These are phyloP conservation scores for Tipula unca DNA, from an alignment of 2,888 invertebrate genomes.

Conservation along the genomic window DNA sequence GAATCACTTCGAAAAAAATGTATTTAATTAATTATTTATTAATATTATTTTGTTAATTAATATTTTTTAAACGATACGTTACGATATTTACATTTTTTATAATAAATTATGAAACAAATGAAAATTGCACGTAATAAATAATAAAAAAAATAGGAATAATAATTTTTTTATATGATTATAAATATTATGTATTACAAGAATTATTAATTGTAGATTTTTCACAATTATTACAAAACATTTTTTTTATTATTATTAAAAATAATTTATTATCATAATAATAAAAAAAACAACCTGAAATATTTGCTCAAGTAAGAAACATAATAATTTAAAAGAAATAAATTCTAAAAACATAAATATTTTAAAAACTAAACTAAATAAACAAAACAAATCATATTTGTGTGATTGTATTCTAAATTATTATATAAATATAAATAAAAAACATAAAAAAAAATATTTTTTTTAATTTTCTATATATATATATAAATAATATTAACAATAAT, in stretches of 20 bases:
- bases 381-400: not conserved
- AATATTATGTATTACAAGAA: not conserved
- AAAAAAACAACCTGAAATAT: not conserved
- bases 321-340: not conserved
- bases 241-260: not conserved
- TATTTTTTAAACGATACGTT: not conserved
- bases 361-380: not conserved
- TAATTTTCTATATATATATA: not conserved
- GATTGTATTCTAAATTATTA: slow-evolving; percentile 14
- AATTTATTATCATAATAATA: not conserved
- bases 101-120: not conserved
- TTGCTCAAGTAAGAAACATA: not conserved
- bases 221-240: not conserved
- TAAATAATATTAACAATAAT: slow-evolving; percentile 46
- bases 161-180: not conserved
- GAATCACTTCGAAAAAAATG: too few species aligned
- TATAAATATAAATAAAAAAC: not conserved
- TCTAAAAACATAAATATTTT: not conserved
- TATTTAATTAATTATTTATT: too few species aligned
- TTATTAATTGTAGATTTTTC: not conserved
- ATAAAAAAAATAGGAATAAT: not conserved
- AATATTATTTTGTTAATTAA: too few species aligned
- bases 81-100: not conserved
- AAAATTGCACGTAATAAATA: not conserved
- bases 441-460: not conserved